These are phyloP conservation scores for Carapus acus DNA, from an alignment of 2,797 vertebrate genomes.

Conservation along the genomic window DNA sequence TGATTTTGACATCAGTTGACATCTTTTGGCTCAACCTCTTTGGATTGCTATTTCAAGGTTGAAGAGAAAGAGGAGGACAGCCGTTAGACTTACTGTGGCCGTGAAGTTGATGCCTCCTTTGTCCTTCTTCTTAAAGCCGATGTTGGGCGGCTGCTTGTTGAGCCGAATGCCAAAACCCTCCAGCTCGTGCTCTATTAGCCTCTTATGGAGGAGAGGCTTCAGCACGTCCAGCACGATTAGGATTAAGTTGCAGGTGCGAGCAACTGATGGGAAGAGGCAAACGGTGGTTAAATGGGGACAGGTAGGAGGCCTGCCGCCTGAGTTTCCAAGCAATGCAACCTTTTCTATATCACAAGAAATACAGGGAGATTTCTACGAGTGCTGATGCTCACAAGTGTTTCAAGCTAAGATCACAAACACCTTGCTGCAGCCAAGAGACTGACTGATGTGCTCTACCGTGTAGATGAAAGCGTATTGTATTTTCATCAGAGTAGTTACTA, in stretches of 20 bases:
- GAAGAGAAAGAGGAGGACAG: neutral
- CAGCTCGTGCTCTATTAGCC: constrained; percentile 94
- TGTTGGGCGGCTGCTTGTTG: constrained; percentile 95
- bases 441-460: neutral
- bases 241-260: constrained; percentile 96
- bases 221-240: constrained; percentile 95
- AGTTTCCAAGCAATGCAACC: neutral
- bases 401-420: neutral
- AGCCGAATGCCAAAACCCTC: constrained; percentile 97
- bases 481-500: neutral
- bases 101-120: constrained; percentile 99
- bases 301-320: neutral
- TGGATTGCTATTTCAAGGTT: too few species aligned
- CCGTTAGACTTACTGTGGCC: constrained; percentile 75
- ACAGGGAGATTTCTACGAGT: too few species aligned
- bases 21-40: too few species aligned
- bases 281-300: neutral
- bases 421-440: neutral
- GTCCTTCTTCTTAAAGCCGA: constrained; percentile 98
- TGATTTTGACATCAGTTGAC: too few species aligned
- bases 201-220: constrained; percentile 96
- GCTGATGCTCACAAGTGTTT: neutral
- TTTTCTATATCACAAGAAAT: too few species aligned
- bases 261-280: constrained; percentile 71
- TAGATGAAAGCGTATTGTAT: neutral